Evolutionary conservation across 2,797 vertebrate genomes (phyloP).

Genomic region (Centropyge bicolor): DNA sequence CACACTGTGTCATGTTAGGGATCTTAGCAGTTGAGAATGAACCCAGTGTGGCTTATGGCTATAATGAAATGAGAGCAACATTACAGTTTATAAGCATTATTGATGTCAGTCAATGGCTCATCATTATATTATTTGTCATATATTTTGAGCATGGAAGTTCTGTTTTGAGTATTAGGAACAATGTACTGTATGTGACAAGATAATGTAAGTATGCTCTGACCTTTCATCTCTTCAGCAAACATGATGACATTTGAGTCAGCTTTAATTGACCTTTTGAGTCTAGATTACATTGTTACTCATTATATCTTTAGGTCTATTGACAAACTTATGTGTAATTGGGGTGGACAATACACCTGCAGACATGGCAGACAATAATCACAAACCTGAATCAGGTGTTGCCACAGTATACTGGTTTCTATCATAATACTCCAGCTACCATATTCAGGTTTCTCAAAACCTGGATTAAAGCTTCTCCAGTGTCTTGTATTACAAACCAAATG

Average conservation of each 20-base stretch:
- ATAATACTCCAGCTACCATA: neutral
- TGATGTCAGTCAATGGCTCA: neutral
- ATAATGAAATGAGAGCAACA: neutral
- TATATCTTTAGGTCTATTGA: neutral
- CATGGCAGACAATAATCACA: neutral
- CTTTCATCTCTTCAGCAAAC: too few species aligned
- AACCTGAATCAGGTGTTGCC: neutral
- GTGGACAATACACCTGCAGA: neutral
- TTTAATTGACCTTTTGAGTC: neutral
- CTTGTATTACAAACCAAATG: neutral
- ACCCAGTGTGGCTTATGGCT: neutral
- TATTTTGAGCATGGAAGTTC: neutral
- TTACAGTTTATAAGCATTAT: too few species aligned
- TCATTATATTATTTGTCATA: neutral
- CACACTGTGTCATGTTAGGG: neutral
- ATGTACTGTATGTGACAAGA: too few species aligned
- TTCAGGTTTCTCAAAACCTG: neutral
- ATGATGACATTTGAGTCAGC: neutral
- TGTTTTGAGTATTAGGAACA: neutral
- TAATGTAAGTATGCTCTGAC: neutral
- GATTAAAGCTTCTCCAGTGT: neutral
- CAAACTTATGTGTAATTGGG: neutral
- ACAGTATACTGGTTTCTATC: neutral
- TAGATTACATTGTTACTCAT: neutral
- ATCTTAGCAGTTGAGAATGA: neutral